Percentiles rank a stretch among this genome's conserved stretches.
These are phyloP conservation scores for Drosophila anceps DNA, from an alignment of 2,888 invertebrate species.

Conservation along the genomic window DNA sequence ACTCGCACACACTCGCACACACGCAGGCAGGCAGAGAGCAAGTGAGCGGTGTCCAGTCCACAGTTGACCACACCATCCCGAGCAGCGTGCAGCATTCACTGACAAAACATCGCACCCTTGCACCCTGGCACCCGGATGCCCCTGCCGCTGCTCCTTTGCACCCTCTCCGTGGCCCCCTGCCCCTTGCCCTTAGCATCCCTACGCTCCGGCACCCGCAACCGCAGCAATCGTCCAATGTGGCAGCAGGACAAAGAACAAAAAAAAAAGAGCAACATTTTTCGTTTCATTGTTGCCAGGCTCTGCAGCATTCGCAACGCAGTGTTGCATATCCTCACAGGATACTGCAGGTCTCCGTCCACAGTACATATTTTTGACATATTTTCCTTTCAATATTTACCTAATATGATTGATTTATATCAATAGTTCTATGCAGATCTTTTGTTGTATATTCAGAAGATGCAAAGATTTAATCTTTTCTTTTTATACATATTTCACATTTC, in stretches of 20 bases:
- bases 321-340: constrained; percentile 30
- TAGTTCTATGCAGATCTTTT: not conserved
- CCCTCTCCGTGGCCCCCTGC: not conserved
- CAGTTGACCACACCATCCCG: constrained; percentile 72
- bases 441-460: not conserved
- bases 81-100: constrained; percentile 66
- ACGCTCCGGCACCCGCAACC: constrained; percentile 47
- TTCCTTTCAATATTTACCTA: not conserved
- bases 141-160: not conserved
- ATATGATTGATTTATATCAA: not conserved
- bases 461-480: not conserved
- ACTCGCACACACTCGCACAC: constrained; percentile 12
- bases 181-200: constrained; percentile 4
- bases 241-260: constrained; percentile 27
- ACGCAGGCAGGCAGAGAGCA: constrained; percentile 1
- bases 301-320: constrained; percentile 31
- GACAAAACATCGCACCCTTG: constrained; percentile 67
- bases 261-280: constrained; percentile 75
- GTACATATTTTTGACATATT: not conserved
- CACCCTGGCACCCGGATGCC: constrained; percentile 8
- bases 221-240: constrained; percentile 61
- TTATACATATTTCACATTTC: not conserved
- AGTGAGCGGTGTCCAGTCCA: constrained; percentile 44
- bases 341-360: not conserved
- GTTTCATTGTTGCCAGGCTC: constrained; percentile 71